These are phyloP conservation scores for Brachionus paranguensis DNA, from an alignment of 1,140 invertebrate genomes.

Conservation along the genomic window DNA sequence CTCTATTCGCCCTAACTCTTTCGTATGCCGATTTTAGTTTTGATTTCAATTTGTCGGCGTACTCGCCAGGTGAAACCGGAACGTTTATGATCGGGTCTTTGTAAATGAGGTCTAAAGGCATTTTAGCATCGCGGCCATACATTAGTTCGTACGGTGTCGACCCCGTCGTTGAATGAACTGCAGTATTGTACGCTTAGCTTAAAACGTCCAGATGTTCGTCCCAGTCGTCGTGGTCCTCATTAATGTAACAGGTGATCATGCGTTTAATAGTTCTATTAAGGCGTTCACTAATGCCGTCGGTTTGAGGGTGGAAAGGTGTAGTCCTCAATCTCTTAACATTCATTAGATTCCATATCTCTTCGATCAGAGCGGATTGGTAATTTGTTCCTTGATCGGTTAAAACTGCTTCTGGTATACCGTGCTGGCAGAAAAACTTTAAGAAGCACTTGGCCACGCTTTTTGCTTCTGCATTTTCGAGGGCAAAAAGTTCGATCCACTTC, in stretches of 20 bases:
- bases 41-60: not conserved
- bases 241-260: not conserved
- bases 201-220: not conserved
- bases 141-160: not conserved
- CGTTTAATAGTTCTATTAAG: not conserved
- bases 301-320: constrained; percentile 43
- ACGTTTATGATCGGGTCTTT: not conserved
- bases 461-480: constrained; percentile 43
- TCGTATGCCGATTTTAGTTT: not conserved
- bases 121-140: not conserved
- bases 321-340: constrained; percentile 41
- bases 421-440: constrained; percentile 46
- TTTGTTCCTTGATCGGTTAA: constrained; percentile 49
- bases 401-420: constrained; percentile 49
- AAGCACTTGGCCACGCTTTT: constrained; percentile 48
- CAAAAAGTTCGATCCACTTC: constrained; percentile 44
- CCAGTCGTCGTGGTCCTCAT: not conserved
- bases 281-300: constrained; percentile 42
- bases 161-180: not conserved
- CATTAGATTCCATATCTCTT: constrained; percentile 42
- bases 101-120: constrained; percentile 1
- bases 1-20: not conserved
- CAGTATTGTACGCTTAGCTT: not conserved
- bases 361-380: constrained; percentile 41
- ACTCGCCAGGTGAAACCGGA: not conserved